These are phyloP conservation scores for Limonius californicus DNA, from an alignment of 1,140 invertebrate genomes.

Conservation along the genomic window DNA sequence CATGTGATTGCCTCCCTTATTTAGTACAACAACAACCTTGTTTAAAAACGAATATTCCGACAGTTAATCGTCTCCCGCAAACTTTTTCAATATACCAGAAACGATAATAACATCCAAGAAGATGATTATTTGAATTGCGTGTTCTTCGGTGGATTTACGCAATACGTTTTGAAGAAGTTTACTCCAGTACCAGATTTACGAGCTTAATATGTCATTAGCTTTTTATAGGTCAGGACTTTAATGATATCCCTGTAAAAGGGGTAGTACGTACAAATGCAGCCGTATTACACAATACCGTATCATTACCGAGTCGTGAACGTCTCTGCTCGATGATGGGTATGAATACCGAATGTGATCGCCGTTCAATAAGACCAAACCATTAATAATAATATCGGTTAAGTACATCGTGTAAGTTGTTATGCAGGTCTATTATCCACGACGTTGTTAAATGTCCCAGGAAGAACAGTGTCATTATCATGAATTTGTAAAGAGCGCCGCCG, in stretches of 20 bases:
- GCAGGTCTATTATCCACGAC: conserved; percentile 6
- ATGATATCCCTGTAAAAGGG: background rate
- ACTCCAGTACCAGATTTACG: background rate
- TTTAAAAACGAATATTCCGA: no score
- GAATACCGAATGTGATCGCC: conserved; percentile 7
- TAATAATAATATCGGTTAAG: conserved; percentile 6
- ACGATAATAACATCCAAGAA: no score
- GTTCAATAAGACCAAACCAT: conserved; percentile 11
- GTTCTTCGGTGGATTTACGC: background rate
- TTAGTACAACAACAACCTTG: no score
- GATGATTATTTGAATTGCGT: background rate
- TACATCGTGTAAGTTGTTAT: conserved; percentile 6
- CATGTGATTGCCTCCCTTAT: no score
- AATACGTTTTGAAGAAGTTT: background rate
- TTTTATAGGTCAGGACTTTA: background rate
- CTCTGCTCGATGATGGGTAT: conserved; percentile 2
- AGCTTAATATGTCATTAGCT: background rate
- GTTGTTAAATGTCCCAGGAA: conserved; percentile 3
- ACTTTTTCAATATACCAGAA: no score
- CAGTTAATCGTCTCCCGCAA: no score
- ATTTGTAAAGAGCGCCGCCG: conserved; percentile 4
- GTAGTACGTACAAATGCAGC: background rate
- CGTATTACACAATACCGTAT: background rate
- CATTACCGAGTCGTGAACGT: background rate
- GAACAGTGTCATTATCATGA: conserved; percentile 9